Evolutionary conservation across 2,888 invertebrate species (phyloP), one percentile per base, ranked within the genome.

Genomic region (Bombylius discolor): DNA sequence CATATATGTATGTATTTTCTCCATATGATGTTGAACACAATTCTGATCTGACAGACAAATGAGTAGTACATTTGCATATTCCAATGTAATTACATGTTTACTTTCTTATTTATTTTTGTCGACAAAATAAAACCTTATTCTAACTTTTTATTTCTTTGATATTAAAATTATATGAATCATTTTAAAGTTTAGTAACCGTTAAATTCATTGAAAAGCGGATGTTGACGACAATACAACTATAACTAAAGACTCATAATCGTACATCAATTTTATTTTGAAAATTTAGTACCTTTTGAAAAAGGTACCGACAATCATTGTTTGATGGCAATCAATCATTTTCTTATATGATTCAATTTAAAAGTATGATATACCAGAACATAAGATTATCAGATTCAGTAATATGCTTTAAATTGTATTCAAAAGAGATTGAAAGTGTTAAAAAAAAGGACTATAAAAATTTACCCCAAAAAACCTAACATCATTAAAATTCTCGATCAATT

Each of bases 401-500:
- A 23, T 23, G 23, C 23, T 23, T 23, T 23, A 42, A 42, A 42
- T 11, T 11, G 39, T 11, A 42, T 42, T 11, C 39, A 42, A 42
- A 36, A 23, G 36, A 46, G 47, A 53, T 54, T 49, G 47, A 55
- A 55, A 51, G 51, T 55, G 55, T 55, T 51, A 55, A 51, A 31
- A 47, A 50, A 39, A 12, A 9, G 11, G 14, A 48, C 23, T 32
- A 53, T 42, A 53, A 53, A 23, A 12, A 5, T 32, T 32, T 36
- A 6, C 23, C 8, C 12, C 34, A 31, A 13, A n/a, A 46, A 33
- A 14, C 34, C n/a, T 11, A 47, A 49, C 47, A 51, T 51, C 57
- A 57, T 57, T 57, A 57, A 57, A 57, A 57, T 57, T 57, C 54
- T 53, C 57, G 53, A 54, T 57, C 57, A 48, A 54, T 54, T 57